A percentile compares a stretch with the other conserved stretches of the same genome.
These are phyloP conservation scores for Dicrostonyx torquatus DNA, from an alignment of 2,797 vertebrate genomes.

Conservation along the genomic window DNA sequence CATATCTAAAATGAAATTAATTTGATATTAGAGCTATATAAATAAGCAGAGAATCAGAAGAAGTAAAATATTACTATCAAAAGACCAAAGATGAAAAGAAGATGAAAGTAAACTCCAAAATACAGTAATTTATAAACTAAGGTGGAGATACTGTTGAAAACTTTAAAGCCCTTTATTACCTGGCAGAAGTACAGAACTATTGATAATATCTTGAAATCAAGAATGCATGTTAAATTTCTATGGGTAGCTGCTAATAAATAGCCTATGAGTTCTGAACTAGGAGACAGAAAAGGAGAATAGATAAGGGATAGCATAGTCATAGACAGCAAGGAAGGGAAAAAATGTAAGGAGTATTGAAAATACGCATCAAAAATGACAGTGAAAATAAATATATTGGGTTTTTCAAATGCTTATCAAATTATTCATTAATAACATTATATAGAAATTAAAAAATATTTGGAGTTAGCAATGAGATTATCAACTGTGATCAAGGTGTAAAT, in stretches of 20 bases:
- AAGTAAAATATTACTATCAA: neutral
- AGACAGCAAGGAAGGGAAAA: neutral
- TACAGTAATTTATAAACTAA: neutral
- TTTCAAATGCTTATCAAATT: neutral
- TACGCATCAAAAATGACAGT: neutral
- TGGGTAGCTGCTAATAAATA: neutral
- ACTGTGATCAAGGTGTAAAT: neutral
- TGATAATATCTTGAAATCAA: conserved; percentile 16
- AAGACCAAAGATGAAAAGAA: neutral
- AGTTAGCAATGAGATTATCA: neutral
- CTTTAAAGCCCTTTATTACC: neutral
- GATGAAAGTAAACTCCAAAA: conserved; percentile 15
- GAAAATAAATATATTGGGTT: neutral
- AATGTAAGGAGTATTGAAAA: neutral
- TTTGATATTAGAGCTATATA: neutral
- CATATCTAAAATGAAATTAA: neutral
- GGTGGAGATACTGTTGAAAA: neutral
- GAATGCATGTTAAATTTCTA: neutral
- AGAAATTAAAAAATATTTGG: neutral
- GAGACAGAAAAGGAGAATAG: neutral
- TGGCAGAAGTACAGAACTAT: neutral
- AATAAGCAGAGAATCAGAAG: neutral
- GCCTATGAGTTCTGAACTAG: neutral
- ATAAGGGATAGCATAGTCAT: neutral
- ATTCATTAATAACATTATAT: neutral